Evolutionary conservation across 2,888 invertebrate genomes (phyloP), one percentile per base, ranked within the genome.

Genomic region (Steinernema carpocapsae): DNA sequence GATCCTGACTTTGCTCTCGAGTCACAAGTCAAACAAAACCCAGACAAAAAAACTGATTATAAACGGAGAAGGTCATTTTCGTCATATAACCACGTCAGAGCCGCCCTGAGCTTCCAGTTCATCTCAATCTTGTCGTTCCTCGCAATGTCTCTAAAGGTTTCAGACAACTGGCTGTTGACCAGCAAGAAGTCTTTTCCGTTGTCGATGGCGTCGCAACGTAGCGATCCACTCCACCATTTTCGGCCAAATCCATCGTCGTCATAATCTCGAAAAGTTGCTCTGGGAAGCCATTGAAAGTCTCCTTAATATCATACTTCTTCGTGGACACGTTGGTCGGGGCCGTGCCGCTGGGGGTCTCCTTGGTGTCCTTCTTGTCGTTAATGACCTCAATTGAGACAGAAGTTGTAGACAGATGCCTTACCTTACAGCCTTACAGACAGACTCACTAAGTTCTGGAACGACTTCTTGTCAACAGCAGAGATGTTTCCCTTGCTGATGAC

Each of bases 161-260:
- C 97, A 0, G 91, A 91, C 52, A 99, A 93, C 88, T 94, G 95
- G 17, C 96, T 97, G 73, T 93, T 94, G 87, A 97, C 95, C 2
- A 97, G 89, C 7, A 92, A 92, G 88, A 99, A 99, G 84, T 92
- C 92, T 22, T 97, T 97, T 2, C 93, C 94, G 84, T 93, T 93
- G 73, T 91, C 91, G 0, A 92, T 91, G 3, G 95, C 94, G 85
- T 95, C 97, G 97, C 0, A 94, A 95, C 73, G 92, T 92, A 42
- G 96, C 93, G 93, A 96, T 93, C 91, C 92, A 84, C 84, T 91
- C 89, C 85, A 92, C 91, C 45, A 45, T 19, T 10, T 37, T 22
- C 24, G 70, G 4, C 19, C 22, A 43, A 74, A 74, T 84, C 78
- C 29, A 45, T 72, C 0, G 79, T 79, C 0, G 95, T 95, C 88